Evolutionary conservation across 2,888 invertebrate genomes (phyloP).

Genomic region (Athetis lepigone): DNA sequence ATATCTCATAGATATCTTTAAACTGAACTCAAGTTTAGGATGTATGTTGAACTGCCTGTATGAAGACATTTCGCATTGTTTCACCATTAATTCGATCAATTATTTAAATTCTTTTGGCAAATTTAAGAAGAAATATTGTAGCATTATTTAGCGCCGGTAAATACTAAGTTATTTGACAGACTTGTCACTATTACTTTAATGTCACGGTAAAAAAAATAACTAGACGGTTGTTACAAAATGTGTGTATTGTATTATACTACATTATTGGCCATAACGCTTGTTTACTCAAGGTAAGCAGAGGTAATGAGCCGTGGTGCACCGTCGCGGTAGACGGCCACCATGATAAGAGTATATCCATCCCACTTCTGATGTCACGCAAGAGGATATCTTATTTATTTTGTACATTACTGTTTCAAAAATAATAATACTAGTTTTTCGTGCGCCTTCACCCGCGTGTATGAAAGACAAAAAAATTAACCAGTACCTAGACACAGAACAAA

Average conservation of each 20-base stretch:
- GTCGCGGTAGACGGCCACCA: conserved; percentile 38
- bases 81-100: too few species aligned
- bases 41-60: too few species aligned
- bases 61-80: too few species aligned
- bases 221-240: conserved; percentile 49
- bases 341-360: conserved; percentile 18
- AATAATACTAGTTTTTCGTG: too few species aligned
- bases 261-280: conserved; percentile 48
- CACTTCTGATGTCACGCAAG: not conserved
- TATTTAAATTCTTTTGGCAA: too few species aligned
- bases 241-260: conserved; percentile 54
- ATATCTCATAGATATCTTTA: too few species aligned
- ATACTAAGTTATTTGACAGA: not conserved
- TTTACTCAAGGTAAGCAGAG: conserved; percentile 47
- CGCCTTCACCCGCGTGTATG: too few species aligned
- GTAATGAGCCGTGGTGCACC: conserved; percentile 55
- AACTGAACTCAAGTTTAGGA: too few species aligned
- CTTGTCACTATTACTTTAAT: conserved; percentile 19
- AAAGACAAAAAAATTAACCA: too few species aligned
- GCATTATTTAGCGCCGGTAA: conserved; percentile 1
- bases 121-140: not conserved
- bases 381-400: conserved; percentile 6
- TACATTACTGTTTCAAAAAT: not conserved
- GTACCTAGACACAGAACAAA: too few species aligned
- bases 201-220: conserved; percentile 39